phyloP scores from a whole-genome alignment of 2,113 vertebrate genomes.

The Chloroceryle aenea region DNA sequence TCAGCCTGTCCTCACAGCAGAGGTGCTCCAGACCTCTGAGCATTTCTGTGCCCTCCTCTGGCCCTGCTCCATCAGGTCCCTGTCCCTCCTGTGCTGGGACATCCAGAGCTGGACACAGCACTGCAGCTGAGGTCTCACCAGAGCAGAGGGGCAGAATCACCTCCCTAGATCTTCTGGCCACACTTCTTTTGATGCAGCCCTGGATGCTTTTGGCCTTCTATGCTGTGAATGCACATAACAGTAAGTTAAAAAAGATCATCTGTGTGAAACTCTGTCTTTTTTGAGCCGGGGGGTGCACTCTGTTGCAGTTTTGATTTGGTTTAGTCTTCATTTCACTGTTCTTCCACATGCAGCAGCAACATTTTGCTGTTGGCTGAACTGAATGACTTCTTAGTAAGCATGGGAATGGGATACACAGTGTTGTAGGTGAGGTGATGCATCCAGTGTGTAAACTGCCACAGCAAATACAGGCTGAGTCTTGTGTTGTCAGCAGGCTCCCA shows the following conservation, averaged over 20 bases:
- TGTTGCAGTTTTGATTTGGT: neutral
- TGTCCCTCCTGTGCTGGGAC: too few relatives aligned
- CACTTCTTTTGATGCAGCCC: too few relatives aligned
- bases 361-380: neutral
- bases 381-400: neutral
- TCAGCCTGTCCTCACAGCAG: too few relatives aligned
- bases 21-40: too few relatives aligned
- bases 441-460: neutral
- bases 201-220: too few relatives aligned
- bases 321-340: neutral
- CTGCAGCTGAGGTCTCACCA: too few relatives aligned
- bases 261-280: neutral
- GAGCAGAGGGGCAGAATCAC: too few relatives aligned
- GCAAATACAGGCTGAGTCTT: neutral
- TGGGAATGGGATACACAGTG: neutral
- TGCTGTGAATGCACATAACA: too few relatives aligned
- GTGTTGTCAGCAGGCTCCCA: neutral
- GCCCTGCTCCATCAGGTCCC: too few relatives aligned
- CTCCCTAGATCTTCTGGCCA: too few relatives aligned
- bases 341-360: neutral
- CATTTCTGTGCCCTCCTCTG: too few relatives aligned
- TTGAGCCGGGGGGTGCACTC: neutral
- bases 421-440: neutral
- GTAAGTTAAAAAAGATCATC: neutral
- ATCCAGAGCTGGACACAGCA: too few relatives aligned